A percentile compares a stretch with the other conserved stretches of the same genome.
Evolutionary conservation across 2,797 vertebrate species (phyloP).

Genomic region (Furcifer pardalis): DNA sequence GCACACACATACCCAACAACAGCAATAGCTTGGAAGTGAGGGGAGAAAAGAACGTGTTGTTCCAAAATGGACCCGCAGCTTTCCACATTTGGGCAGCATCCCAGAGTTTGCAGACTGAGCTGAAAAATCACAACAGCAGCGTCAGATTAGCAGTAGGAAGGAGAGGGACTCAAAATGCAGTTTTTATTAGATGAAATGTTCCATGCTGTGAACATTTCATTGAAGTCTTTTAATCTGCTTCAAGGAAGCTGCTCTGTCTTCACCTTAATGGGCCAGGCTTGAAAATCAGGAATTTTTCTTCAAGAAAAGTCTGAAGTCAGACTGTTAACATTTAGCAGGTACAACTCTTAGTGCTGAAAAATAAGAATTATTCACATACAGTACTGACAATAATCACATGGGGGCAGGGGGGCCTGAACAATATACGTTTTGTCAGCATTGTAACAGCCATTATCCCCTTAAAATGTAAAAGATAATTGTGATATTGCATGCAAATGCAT

Average conservation of each 20-base stretch:
- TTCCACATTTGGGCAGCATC: not conserved
- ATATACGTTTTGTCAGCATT: not conserved
- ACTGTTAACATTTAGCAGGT: not conserved
- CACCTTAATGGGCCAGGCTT: not conserved
- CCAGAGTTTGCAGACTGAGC: not conserved
- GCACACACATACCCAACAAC: not conserved
- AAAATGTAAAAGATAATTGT: not conserved
- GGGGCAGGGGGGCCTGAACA: not conserved
- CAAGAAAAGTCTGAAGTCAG: not conserved
- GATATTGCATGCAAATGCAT: no score
- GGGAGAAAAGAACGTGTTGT: not conserved
- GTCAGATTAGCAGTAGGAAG: not conserved
- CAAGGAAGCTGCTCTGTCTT: not conserved
- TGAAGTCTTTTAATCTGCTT: constrained; percentile 7
- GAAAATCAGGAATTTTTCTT: not conserved
- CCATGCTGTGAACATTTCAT: constrained; percentile 18
- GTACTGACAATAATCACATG: not conserved
- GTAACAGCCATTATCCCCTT: not conserved
- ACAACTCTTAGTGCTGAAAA: not conserved
- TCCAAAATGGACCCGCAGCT: not conserved
- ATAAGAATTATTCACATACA: not conserved
- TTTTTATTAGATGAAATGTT: constrained; percentile 20
- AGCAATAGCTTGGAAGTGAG: not conserved
- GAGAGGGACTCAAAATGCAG: constrained; percentile 19
- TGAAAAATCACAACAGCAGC: not conserved